Conservation (phyloP, 2,113 vertebrate genomes). For the Tragelaphus scriptus region DNA sequence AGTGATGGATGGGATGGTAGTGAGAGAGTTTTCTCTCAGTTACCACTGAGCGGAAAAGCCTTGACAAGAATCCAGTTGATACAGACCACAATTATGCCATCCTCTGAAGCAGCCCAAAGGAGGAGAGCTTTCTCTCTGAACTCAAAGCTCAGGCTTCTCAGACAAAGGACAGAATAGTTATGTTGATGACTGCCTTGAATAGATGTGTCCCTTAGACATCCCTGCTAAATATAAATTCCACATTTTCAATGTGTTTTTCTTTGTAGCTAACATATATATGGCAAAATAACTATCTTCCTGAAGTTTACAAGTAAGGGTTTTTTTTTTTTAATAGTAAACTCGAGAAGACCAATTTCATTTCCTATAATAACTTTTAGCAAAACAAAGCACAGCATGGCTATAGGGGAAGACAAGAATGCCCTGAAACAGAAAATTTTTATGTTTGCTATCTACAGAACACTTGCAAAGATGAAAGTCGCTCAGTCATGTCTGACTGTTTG, state of each 20-base stretch:
- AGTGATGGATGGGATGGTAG: background rate
- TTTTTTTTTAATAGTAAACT: slow-evolving; percentile 58
- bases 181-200: slow-evolving; percentile 11
- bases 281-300: background rate
- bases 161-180: slow-evolving; percentile 16
- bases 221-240: slow-evolving; percentile 9
- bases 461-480: background rate
- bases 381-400: background rate
- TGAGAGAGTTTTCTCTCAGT: background rate
- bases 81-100: background rate
- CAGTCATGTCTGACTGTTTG: background rate
- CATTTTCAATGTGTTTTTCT: slow-evolving; percentile 26
- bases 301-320: slow-evolving; percentile 19
- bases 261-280: slow-evolving; percentile 30
- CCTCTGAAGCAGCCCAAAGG: background rate
- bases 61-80: background rate
- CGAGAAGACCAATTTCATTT: slow-evolving; percentile 56
- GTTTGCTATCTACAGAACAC: background rate
- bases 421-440: slow-evolving; percentile 6
- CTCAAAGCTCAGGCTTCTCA: slow-evolving; percentile 8
- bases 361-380: slow-evolving; percentile 37
- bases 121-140: background rate
- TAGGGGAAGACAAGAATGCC: background rate
- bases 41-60: background rate
- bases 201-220: slow-evolving; percentile 11